These are phyloP conservation scores for Drosophila varians DNA, from an alignment of 1,140 invertebrate genomes.

Conservation along the genomic window DNA sequence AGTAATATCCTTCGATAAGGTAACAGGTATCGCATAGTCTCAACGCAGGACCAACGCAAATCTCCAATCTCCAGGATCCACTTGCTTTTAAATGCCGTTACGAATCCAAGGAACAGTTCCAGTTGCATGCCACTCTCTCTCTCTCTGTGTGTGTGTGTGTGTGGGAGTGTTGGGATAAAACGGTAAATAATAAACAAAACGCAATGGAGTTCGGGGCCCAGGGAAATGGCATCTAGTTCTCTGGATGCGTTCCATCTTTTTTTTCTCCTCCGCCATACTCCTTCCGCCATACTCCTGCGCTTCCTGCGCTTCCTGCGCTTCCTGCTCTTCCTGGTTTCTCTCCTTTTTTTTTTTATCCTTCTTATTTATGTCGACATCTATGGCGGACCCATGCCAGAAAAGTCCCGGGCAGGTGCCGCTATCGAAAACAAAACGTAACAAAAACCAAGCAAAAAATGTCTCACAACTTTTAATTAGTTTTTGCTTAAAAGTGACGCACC, in stretches of 20 bases:
- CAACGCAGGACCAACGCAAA: too few relatives aligned
- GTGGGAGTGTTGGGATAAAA: slow-evolving; percentile 57
- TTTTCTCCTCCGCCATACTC: slow-evolving; percentile 16
- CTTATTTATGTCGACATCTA: slow-evolving; percentile 42
- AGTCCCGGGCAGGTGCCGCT: slow-evolving; percentile 45
- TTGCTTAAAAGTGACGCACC: slow-evolving; percentile 72
- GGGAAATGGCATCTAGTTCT: not conserved
- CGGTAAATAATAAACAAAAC: slow-evolving; percentile 72
- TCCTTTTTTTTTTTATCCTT: slow-evolving; percentile 14
- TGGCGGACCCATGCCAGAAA: not conserved
- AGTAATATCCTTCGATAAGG: too few relatives aligned
- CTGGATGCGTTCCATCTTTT: slow-evolving; percentile 5
- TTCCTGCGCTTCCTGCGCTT: too few relatives aligned
- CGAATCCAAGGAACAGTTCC: slow-evolving; percentile 7
- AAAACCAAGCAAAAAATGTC: slow-evolving; percentile 66
- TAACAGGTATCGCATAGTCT: not conserved
- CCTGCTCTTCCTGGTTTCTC: slow-evolving; percentile 5
- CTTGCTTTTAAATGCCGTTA: slow-evolving; percentile 1
- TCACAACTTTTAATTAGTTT: slow-evolving; percentile 82
- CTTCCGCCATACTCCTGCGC: slow-evolving; percentile 2
- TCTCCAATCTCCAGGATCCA: not conserved
- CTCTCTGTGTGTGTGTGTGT: too few relatives aligned
- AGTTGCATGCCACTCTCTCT: slow-evolving; percentile 18
- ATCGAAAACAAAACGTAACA: slow-evolving; percentile 54
- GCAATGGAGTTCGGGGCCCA: slow-evolving; percentile 30